These are phyloP conservation scores for Epirrhoe alternata DNA, from an alignment of 2,888 invertebrate genomes.

Conservation along the genomic window DNA sequence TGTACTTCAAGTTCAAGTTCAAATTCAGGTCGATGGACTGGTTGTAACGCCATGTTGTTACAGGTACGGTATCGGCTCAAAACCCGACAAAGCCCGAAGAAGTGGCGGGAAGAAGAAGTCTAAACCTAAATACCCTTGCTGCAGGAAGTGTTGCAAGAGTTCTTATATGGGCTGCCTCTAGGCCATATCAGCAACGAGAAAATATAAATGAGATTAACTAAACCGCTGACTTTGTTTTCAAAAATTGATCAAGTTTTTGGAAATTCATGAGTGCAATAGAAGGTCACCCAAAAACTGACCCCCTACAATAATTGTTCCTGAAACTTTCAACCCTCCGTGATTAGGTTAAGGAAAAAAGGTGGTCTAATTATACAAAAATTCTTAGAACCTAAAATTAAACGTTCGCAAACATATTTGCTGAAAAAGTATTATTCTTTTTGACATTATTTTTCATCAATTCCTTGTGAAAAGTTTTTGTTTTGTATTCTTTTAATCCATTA, in stretches of 20 bases:
- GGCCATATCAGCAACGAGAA: not conserved
- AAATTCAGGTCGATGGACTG: no score
- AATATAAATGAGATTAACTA: not conserved
- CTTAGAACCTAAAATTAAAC: not conserved
- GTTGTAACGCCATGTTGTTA: not conserved
- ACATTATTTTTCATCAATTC: not conserved
- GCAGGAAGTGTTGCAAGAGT: conserved; percentile 68
- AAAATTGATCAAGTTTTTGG: no score
- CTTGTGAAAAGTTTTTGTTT: not conserved
- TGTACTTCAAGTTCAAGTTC: no score
- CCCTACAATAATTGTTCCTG: no score
- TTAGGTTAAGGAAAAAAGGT: no score
- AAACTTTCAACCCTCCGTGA: no score
- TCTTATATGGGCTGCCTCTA: conserved; percentile 63
- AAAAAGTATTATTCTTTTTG: not conserved
- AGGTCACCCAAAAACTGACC: no score
- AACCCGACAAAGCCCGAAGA: conserved; percentile 21
- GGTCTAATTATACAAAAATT: no score
- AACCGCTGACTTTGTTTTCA: no score
- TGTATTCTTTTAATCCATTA: conserved; percentile 23
- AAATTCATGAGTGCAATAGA: no score
- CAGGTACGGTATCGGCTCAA: conserved; percentile 28
- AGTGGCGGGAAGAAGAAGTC: not conserved
- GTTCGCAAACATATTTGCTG: not conserved
- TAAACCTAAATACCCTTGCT: conserved; percentile 56